These are phyloP conservation scores for Oceanodroma tethys DNA, from an alignment of 2,113 vertebrate genomes.

Conservation along the genomic window DNA sequence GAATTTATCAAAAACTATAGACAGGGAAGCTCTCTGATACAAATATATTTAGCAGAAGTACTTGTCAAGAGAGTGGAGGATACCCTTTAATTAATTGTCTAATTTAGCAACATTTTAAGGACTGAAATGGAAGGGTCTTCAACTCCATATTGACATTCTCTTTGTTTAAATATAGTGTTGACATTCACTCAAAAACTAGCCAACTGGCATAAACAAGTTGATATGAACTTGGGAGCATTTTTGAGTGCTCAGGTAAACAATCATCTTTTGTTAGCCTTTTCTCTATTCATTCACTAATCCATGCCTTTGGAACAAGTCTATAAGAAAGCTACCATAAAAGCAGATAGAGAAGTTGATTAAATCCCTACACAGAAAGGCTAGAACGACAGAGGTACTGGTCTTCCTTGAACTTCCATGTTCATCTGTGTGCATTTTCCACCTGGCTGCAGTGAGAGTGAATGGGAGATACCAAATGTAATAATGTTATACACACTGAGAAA, in stretches of 20 bases:
- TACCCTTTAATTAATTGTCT: not conserved
- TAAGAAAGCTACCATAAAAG: not conserved
- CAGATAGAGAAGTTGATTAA: not conserved
- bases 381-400: not conserved
- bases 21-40: not conserved
- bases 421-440: not conserved
- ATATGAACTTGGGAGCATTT: not conserved
- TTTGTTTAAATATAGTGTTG: not conserved
- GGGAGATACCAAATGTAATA: not conserved
- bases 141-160: not conserved
- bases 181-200: not conserved
- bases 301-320: not conserved
- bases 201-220: not conserved
- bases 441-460: not conserved
- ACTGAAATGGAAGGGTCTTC: not conserved
- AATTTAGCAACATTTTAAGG: not conserved
- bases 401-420: not conserved
- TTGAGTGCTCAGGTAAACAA: not conserved
- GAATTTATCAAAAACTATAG: not conserved
- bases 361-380: not conserved
- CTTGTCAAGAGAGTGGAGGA: not conserved
- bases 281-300: not conserved
- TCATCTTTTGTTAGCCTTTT: not conserved
- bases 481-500: not conserved
- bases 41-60: not conserved